Evolutionary conservation across 1,140 invertebrate species (phyloP), one percentile per base, ranked within the genome.

Genomic region (Microplitis demolitor): DNA sequence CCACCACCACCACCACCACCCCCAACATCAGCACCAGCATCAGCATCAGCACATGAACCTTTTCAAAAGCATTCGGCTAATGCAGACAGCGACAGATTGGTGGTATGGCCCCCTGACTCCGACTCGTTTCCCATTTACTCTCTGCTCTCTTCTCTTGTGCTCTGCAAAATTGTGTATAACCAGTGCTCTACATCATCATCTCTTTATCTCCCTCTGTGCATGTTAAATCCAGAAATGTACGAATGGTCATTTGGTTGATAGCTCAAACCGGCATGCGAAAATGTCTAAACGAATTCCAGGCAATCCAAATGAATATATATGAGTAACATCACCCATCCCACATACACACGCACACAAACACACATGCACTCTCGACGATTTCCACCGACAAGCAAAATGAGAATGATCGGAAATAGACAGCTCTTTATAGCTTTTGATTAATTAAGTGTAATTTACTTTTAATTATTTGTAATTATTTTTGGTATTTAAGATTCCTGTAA

Each of bases 31-130:
- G 62, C 60, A 56, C 51, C 24, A 24, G 24, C 24, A 24, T 24
- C 24, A 24, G 24, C 24, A 24, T 24, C 68, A 39, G 62, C 60
- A 56, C 51, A 24, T 24, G 2, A 24, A 24, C 24, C 24, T 51
- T 73, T 69, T 69, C 66, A 73, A 73, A 69, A 73, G 72, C 72
- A 69, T 53, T 45, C 78, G 79, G 80, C 83, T 87, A 86, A 87
- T 87, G 85, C 79, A 86, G 74, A 82, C 80, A 86, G 80, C 84
- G 85, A 87, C 85, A 87, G 80, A 87, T 87, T 87, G 85, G 81
- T 78, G 80, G 83, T 83, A 74, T 81, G 77, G 77, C 71, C 74
- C 51, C 33, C 50, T 70, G 39, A 45, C 39, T 45, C 53, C 24
- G 24, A 24, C 24, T 61, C 51, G 35, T 71, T 62, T 62, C 60